Evolutionary conservation across 2,888 invertebrate genomes (phyloP).

Genomic region (Smittia aterrima): DNA sequence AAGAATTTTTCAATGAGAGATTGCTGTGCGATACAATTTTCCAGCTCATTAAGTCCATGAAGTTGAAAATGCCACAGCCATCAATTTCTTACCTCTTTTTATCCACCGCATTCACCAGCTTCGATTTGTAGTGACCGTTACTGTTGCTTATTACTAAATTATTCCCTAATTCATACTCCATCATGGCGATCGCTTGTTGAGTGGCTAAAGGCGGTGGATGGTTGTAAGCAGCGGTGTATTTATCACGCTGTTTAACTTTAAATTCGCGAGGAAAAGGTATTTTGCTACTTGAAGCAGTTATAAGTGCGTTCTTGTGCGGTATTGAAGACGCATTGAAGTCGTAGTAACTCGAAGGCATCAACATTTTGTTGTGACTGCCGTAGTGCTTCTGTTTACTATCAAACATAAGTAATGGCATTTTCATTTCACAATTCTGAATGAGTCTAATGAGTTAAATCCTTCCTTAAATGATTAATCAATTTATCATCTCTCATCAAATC

Average conservation of each 20-base stretch:
- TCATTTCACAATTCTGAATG: background rate
- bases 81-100: conserved; percentile 36
- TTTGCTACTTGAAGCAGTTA: conserved; percentile 15
- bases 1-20: background rate
- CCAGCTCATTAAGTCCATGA: conserved; percentile 2
- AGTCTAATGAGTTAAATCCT: background rate
- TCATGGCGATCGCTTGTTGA: conserved; percentile 38
- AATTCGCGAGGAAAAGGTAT: conserved; percentile 26
- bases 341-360: conserved; percentile 33
- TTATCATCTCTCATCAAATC: background rate
- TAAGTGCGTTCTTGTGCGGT: conserved; percentile 5
- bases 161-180: conserved; percentile 39
- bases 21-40: conserved; percentile 5
- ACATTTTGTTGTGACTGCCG: conserved; percentile 24
- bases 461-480: too few species aligned
- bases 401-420: conserved; percentile 32
- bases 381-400: conserved; percentile 22
- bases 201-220: conserved; percentile 36
- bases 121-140: conserved; percentile 35
- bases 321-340: background rate
- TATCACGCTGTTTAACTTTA: conserved; percentile 33
- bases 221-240: conserved; percentile 27
- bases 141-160: conserved; percentile 37
- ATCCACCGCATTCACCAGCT: conserved; percentile 23
- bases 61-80: background rate